phyloP scores from a whole-genome alignment of 2,888 invertebrate genomes.

The Meliscaeva auricollis region DNA sequence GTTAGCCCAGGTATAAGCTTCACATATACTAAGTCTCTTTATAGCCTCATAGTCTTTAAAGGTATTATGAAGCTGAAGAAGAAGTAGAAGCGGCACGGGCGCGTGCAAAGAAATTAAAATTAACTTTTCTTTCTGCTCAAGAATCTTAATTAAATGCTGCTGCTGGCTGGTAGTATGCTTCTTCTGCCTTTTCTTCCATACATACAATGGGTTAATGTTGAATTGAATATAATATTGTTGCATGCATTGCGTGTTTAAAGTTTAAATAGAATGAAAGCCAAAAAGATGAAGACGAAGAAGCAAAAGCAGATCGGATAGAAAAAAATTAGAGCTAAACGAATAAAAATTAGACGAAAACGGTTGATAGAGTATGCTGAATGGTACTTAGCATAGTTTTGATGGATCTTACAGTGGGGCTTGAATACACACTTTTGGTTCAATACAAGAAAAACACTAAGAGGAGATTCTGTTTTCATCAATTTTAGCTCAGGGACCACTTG shows the following conservation, averaged over 20 bases:
- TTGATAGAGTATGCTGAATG: conserved; percentile 42
- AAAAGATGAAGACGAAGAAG: conserved; percentile 30
- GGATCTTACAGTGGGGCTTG: conserved; percentile 45
- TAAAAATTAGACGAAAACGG: conserved; percentile 68
- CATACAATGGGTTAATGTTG: background rate
- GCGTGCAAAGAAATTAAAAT: conserved; percentile 72
- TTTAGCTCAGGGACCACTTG: too few species aligned
- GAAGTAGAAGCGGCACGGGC: background rate
- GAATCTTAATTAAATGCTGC: conserved; percentile 72
- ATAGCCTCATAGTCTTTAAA: conserved; percentile 12
- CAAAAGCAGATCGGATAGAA: conserved; percentile 23
- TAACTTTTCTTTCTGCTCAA: conserved; percentile 71
- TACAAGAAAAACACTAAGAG: too few species aligned
- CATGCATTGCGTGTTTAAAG: conserved; percentile 66
- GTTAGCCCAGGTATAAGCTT: conserved; percentile 33
- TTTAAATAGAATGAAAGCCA: conserved; percentile 66
- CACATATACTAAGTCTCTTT: conserved; percentile 12
- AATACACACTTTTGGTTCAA: background rate
- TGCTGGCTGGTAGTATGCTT: background rate
- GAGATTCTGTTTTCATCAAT: too few species aligned
- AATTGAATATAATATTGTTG: conserved; percentile 27
- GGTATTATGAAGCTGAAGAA: background rate
- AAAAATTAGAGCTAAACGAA: conserved; percentile 75
- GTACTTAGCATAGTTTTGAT: conserved; percentile 69
- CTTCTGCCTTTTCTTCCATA: background rate